Base-by-base conservation (phyloP, 2,888 invertebrate species). In the Eupithecia subumbrata region DNA sequence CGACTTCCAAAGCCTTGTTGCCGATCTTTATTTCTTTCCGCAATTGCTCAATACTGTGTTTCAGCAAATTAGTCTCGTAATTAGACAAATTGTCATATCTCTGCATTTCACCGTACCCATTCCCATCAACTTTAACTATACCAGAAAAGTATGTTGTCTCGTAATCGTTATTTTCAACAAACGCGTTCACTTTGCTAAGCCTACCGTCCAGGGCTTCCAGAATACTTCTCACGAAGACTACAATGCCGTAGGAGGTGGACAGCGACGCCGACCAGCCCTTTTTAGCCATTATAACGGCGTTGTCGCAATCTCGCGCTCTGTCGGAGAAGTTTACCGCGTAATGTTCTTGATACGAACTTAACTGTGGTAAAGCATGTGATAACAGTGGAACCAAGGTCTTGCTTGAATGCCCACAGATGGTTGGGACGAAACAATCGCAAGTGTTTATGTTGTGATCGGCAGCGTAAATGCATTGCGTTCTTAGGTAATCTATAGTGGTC, bases 391-490 rank as follows among this genome's bases (percentile, higher is more conserved):
- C 95, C 79, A 97, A 96, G 1, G 97, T 97, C 78, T 96, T 95
- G 18, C 96, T 95, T 30, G 97, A 96, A 88, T 97, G 97, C 0
- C 98, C 98, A 48, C 98, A 98, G 71, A 96, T 94, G 0, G 98
- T 97, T 0, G 98, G 98, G 12, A 97, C 96, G 80, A 94, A 90
- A 16, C 97, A 96, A 79, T 95, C 94, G 78, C 95, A 92, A 0
- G 97, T 96, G 80, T 96, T 95, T 63, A 97, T 81, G 1, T 95
- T 95, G 87, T 96, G 89, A 22, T 96, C 95, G 79, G 96, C 95
- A 2, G 97, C 97, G 60, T 96, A 96, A 84, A 98, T 96, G n/a
- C 96, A 95, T 86, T 97, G 97, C 0, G 98, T 96, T 82, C 97
- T 95, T 37, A 98, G 96, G 43, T 96, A 92, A 88, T 98, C 97